phyloP scores from a whole-genome alignment of 2,888 invertebrate species.

The Eupithecia inturbata region DNA sequence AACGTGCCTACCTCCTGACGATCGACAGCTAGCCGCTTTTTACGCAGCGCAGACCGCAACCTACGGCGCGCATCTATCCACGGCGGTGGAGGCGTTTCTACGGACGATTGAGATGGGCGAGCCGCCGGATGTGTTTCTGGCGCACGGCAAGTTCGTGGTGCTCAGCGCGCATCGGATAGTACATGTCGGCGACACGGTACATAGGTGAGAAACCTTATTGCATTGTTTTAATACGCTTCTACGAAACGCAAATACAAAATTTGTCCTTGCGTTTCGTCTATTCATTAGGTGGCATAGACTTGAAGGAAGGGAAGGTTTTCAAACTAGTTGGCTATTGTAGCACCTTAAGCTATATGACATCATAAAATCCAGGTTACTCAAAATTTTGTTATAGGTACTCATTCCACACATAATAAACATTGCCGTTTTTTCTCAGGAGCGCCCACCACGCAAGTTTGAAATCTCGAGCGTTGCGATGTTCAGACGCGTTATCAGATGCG shows the following conservation, averaged over 20 bases:
- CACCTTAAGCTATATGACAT: too few relatives aligned
- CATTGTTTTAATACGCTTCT: not conserved
- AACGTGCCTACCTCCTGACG: constrained; percentile 88
- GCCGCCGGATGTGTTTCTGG: constrained; percentile 96
- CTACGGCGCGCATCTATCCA: constrained; percentile 92
- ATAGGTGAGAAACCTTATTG: constrained; percentile 68
- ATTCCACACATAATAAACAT: not conserved
- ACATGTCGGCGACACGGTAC: constrained; percentile 96
- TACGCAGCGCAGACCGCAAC: constrained; percentile 94
- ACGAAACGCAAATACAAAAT: not conserved
- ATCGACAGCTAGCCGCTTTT: constrained; percentile 92
- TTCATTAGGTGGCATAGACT: not conserved
- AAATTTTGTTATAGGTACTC: not conserved
- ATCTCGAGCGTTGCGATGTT: constrained; percentile 88
- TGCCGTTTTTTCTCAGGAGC: constrained; percentile 81
- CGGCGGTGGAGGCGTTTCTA: constrained; percentile 96
- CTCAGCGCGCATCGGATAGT: constrained; percentile 97
- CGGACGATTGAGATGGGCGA: constrained; percentile 96
- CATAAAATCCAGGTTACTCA: not conserved
- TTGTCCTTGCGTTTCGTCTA: too few relatives aligned
- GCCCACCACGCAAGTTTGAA: constrained; percentile 89
- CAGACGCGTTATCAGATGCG: constrained; percentile 92
- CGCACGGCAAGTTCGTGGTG: constrained; percentile 97
- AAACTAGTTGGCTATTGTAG: not conserved
- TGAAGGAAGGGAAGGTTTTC: not conserved